Base-by-base conservation (phyloP, 2,113 vertebrate genomes). In the Otocyon megalotis region DNA sequence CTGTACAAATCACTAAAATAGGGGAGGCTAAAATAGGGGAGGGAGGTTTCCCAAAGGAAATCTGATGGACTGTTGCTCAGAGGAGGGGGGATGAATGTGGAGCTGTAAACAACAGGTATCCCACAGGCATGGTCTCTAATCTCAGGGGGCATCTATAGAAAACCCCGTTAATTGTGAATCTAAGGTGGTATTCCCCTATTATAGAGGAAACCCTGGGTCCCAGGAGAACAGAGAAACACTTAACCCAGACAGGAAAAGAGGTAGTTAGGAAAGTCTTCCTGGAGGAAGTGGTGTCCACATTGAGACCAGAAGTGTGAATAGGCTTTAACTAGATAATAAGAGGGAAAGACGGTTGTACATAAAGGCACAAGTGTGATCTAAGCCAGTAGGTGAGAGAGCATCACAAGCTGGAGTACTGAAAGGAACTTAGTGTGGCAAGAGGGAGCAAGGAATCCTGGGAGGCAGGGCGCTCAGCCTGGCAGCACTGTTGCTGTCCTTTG, bases 401-500 rank as follows among this genome's bases (percentile, higher is more conserved):
- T 8, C 53, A 76, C 43, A 37, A 83, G 8, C 5, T 77, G 54
- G 37, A 60, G 30, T 48, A 37, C 32, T 50, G 60, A 84, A 84
- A 50, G 87, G n/a, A 65, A 56, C 37, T 35, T n/a, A 2, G 2
- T 22, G 35, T 50, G 67, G 28, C 53, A 28, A 35, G 53, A 54
- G 11, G 43, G 43, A 32, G 9, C 28, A 53, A 84, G 88, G 80
- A 67, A 91, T 54, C 17, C 62, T 35, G 71, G 65, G 56, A 79
- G 19, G 12, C 62, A 22, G 53, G 4, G 91, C 24, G 14, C 50
- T 48, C 13, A 28, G 4, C 50, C 24, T 0, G 4, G 22, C 0
- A 0, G 53, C 17, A 60, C 32, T 2, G 1, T 37, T 58, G 37
- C 15, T 72, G 53, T 26, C 0, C 1, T 35, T 26, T 54, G 62